Evolutionary conservation across 2,113 vertebrate genomes (phyloP).

Genomic region (Cheilinus undulatus): DNA sequence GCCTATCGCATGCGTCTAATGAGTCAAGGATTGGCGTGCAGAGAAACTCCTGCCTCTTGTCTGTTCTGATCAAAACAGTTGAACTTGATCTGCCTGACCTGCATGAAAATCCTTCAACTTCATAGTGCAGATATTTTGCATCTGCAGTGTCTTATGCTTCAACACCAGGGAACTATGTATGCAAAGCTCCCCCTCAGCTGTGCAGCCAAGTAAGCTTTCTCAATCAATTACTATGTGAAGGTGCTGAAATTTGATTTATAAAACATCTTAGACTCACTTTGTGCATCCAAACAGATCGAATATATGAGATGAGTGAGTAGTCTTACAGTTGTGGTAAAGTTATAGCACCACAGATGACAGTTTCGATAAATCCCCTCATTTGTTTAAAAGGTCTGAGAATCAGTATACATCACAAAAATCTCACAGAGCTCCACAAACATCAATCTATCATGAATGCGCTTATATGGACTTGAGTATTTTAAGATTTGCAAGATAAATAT

Average conservation of each 20-base stretch:
- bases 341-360: constrained; percentile 6
- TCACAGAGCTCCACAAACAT: constrained; percentile 5
- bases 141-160: constrained; percentile 44
- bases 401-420: constrained; percentile 16
- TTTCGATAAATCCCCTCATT: constrained; percentile 17
- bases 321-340: background rate
- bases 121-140: constrained; percentile 31
- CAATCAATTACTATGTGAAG: constrained; percentile 12
- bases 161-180: constrained; percentile 46
- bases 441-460: too few relatives aligned
- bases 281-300: constrained; percentile 16
- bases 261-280: constrained; percentile 33
- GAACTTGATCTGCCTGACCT: constrained; percentile 32
- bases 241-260: constrained; percentile 45
- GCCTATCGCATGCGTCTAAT: constrained; percentile 41
- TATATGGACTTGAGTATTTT: too few relatives aligned
- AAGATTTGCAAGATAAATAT: too few relatives aligned
- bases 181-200: constrained; percentile 19
- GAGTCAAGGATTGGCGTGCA: constrained; percentile 27
- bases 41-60: constrained; percentile 46
- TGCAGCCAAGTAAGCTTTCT: constrained; percentile 12
- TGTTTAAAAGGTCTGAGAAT: constrained; percentile 10
- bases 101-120: constrained; percentile 52
- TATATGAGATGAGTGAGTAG: constrained; percentile 26
- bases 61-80: constrained; percentile 50